phyloP scores from a whole-genome alignment of 2,888 invertebrate genomes.

The Trisateles emortualis region DNA sequence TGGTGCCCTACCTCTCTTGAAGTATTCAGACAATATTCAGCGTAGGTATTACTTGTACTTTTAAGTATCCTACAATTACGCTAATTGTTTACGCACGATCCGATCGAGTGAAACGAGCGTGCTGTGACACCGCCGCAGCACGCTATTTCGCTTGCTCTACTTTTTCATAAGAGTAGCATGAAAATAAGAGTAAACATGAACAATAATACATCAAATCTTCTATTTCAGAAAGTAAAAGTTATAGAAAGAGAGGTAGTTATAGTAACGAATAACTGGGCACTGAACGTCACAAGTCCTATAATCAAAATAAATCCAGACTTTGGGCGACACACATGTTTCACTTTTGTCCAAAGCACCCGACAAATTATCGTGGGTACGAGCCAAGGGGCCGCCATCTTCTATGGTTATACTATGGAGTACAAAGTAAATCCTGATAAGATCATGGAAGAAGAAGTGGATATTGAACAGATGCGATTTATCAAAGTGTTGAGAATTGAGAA shows the following conservation, averaged over 20 bases:
- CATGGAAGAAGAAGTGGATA: conserved; percentile 57
- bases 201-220: no score
- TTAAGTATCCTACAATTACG: no score
- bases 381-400: conserved; percentile 81
- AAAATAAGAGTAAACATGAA: no score
- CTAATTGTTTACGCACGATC: no score
- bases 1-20: no score
- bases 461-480: conserved; percentile 73
- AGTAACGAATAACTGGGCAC: conserved; percentile 63
- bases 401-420: conserved; percentile 80
- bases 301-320: conserved; percentile 48
- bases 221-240: conserved; percentile 67
- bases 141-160: no score
- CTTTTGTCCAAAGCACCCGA: conserved; percentile 79
- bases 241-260: conserved; percentile 67
- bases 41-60: no score
- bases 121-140: no score
- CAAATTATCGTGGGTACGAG: conserved; percentile 82
- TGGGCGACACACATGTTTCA: conserved; percentile 82
- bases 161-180: no score
- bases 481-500: conserved; percentile 81
- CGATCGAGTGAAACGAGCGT: no score
- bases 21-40: no score
- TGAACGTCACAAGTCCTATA: conserved; percentile 35
- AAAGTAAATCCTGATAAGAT: conserved; percentile 45